Evolutionary conservation across 2,888 invertebrate genomes (phyloP).

Genomic region (Hypena proboscidalis): DNA sequence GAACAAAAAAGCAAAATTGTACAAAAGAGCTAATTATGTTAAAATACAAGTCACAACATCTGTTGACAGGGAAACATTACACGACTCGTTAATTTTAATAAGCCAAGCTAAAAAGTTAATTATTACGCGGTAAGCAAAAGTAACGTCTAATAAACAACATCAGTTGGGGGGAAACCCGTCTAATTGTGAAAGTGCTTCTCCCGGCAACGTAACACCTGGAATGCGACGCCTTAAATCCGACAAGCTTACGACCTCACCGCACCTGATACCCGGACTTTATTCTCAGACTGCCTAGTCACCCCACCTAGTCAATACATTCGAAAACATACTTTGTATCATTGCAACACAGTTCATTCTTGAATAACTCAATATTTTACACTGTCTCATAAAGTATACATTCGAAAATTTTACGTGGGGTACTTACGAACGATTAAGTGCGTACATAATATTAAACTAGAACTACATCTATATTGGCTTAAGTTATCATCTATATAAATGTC

Average conservation of each 20-base stretch:
- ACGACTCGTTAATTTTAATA: neutral
- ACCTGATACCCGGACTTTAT: constrained; percentile 54
- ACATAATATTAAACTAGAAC: neutral
- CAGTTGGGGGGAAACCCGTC: constrained; percentile 37
- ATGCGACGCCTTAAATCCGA: constrained; percentile 57
- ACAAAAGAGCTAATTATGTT: neutral
- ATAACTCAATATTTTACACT: neutral
- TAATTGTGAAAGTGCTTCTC: constrained; percentile 45
- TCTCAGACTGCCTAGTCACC: constrained; percentile 21
- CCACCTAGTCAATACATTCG: constrained; percentile 8
- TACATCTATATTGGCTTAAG: neutral
- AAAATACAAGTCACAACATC: neutral
- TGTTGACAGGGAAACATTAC: neutral
- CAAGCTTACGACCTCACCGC: constrained; percentile 53
- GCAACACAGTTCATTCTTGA: neutral
- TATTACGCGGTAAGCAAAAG: constrained; percentile 21
- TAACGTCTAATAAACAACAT: constrained; percentile 41
- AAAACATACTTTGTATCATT: constrained; percentile 23
- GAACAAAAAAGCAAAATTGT: neutral
- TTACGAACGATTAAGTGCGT: constrained; percentile 2
- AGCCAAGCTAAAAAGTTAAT: constrained; percentile 23
- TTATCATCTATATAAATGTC: neutral
- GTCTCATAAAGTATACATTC: neutral
- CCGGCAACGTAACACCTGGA: constrained; percentile 56
- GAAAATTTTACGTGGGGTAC: constrained; percentile 1